Percentiles rank a stretch among this genome's conserved stretches.
phyloP scores from a whole-genome alignment of 2,888 invertebrate species.

The Furcula furcula region DNA sequence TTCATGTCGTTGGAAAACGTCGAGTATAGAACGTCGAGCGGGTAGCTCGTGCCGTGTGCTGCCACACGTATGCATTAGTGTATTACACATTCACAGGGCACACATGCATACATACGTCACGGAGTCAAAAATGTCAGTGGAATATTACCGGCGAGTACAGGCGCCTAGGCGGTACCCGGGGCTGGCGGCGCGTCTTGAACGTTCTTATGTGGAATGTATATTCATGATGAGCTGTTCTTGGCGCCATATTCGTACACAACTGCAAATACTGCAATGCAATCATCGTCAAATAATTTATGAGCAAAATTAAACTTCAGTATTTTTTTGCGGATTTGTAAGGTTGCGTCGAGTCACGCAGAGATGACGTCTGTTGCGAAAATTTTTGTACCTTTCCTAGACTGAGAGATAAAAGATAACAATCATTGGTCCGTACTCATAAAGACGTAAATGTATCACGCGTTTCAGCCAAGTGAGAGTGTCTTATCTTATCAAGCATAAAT shows the following conservation, averaged over 20 bases:
- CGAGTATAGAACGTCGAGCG: too few relatives aligned
- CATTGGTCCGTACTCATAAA: constrained; percentile 37
- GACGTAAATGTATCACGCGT: constrained; percentile 62
- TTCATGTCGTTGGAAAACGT: constrained; percentile 8
- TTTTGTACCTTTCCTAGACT: constrained; percentile 45
- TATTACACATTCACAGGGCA: constrained; percentile 16
- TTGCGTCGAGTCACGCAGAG: constrained; percentile 1
- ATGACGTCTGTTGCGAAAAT: constrained; percentile 29
- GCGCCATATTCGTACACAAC: too few relatives aligned
- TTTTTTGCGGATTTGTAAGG: not conserved
- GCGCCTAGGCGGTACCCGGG: constrained; percentile 22
- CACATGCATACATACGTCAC: constrained; percentile 42
- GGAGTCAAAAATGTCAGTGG: constrained; percentile 60
- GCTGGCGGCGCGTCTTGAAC: constrained; percentile 52
- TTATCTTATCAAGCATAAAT: constrained; percentile 67
- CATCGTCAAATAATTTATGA: not conserved
- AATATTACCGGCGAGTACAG: constrained; percentile 55
- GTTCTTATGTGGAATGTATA: constrained; percentile 36
- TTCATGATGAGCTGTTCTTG: constrained; percentile 9
- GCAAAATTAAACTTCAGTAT: not conserved
- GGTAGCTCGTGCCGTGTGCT: constrained; percentile 10
- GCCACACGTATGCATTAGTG: constrained; percentile 30
- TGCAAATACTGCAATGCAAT: not conserved
- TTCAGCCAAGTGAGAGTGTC: constrained; percentile 45
- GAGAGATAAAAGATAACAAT: constrained; percentile 44